Evolutionary conservation across 2,888 invertebrate species (phyloP).

Genomic region (Philereme vetulata): DNA sequence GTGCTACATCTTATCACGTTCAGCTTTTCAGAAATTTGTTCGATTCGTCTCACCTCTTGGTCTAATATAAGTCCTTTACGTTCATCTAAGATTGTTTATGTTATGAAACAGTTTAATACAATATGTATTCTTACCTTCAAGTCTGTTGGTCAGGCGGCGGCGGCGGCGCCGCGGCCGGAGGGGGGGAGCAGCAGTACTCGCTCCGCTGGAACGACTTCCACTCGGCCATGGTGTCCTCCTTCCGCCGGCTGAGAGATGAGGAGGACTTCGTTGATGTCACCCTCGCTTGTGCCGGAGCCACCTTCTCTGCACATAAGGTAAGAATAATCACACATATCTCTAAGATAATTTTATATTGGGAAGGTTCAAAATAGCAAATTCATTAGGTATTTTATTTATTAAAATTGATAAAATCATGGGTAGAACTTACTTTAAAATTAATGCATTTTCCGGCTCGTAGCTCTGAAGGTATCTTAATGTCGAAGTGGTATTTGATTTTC

Average conservation of each 20-base stretch:
- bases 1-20: too few species aligned
- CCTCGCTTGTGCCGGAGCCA: constrained; percentile 94
- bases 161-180: constrained; percentile 79
- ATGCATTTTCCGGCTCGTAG: constrained; percentile 7
- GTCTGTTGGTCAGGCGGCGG: constrained; percentile 64
- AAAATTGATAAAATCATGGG: neutral
- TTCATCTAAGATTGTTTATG: neutral
- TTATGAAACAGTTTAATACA: constrained; percentile 20
- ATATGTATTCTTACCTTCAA: constrained; percentile 36
- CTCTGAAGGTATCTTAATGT: constrained; percentile 4
- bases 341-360: too few species aligned
- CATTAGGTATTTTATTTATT: too few species aligned
- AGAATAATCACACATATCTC: neutral
- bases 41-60: too few species aligned
- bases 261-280: constrained; percentile 97
- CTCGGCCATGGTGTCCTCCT: constrained; percentile 94
- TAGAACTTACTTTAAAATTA: constrained; percentile 4
- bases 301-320: constrained; percentile 94
- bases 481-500: neutral
- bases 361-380: too few species aligned
- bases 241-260: constrained; percentile 93
- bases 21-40: too few species aligned
- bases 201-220: constrained; percentile 98
- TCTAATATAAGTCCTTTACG: neutral
- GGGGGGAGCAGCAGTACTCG: constrained; percentile 93